Evolutionary conservation across 2,888 invertebrate genomes (phyloP).

Genomic region (Seira sanloemensis): DNA sequence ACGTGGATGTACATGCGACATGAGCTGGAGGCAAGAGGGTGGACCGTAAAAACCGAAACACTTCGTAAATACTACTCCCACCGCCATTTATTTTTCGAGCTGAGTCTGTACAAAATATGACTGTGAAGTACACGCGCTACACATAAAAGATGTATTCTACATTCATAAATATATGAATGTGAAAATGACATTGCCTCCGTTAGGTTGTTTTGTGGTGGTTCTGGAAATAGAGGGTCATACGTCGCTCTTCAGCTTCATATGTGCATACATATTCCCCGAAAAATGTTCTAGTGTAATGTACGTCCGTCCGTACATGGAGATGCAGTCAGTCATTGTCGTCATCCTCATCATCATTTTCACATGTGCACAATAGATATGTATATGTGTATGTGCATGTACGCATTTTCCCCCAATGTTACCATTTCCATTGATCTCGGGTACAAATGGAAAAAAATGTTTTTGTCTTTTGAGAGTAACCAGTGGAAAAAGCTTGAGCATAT

Average conservation of each 20-base stretch:
- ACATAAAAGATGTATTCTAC: neutral
- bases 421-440: constrained; percentile 23
- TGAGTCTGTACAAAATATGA: neutral
- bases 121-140: neutral
- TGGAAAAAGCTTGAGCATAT: neutral
- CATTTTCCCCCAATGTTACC: constrained; percentile 13
- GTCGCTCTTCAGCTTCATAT: neutral
- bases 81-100: neutral
- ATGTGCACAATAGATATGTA: neutral
- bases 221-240: constrained; percentile 34
- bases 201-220: neutral
- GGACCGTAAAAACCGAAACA: constrained; percentile 55
- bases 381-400: neutral
- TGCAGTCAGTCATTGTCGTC: constrained; percentile 11
- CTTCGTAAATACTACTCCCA: constrained; percentile 61
- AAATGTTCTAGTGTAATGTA: neutral
- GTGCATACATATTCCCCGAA: neutral
- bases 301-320: constrained; percentile 5
- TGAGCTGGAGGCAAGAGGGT: constrained; percentile 42
- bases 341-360: neutral
- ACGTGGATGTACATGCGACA: neutral
- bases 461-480: constrained; percentile 5
- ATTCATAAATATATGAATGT: neutral
- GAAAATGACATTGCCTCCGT: neutral
- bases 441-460: constrained; percentile 18